phyloP scores from a whole-genome alignment of 1,140 invertebrate species.

The Teleopsis dalmanni region DNA sequence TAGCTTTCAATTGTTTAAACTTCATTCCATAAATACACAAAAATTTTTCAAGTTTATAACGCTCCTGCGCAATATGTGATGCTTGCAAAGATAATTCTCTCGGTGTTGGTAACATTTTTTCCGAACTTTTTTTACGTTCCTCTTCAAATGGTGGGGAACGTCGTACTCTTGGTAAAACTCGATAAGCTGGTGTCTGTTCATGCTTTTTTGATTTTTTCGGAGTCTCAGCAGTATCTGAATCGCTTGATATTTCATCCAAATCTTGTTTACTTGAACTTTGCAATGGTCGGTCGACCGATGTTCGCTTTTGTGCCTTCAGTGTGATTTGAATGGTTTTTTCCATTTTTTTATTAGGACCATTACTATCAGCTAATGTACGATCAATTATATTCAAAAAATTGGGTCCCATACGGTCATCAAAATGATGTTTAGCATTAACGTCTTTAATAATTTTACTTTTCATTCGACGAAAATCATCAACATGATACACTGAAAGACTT shows the following conservation, averaged over 20 bases:
- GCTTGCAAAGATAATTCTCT: slow-evolving; percentile 38
- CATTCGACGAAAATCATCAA: slow-evolving; percentile 25
- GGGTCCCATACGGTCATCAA: slow-evolving; percentile 37
- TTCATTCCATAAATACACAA: slow-evolving; percentile 40
- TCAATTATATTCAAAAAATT: slow-evolving; percentile 26
- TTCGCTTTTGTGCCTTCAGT: slow-evolving; percentile 10
- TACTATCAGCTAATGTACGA: slow-evolving; percentile 7
- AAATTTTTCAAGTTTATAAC: slow-evolving; percentile 52
- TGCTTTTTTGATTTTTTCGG: background rate
- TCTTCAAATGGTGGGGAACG: slow-evolving; percentile 18
- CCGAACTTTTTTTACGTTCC: slow-evolving; percentile 3
- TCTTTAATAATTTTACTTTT: slow-evolving; percentile 39
- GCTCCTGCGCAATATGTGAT: slow-evolving; percentile 42
- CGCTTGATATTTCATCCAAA: slow-evolving; percentile 39
- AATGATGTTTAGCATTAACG: slow-evolving; percentile 44
- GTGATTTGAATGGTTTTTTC: slow-evolving; percentile 5
- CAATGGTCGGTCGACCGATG: background rate
- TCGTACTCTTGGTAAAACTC: slow-evolving; percentile 17
- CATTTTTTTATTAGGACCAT: slow-evolving; percentile 3
- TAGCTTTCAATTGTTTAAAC: slow-evolving; percentile 48
- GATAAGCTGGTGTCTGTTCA: slow-evolving; percentile 20
- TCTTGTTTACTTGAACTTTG: slow-evolving; percentile 13
- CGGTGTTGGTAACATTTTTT: slow-evolving; percentile 31
- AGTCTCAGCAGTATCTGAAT: slow-evolving; percentile 15
- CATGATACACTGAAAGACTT: slow-evolving; percentile 7